Percentiles rank a stretch among this genome's conserved stretches.
Evolutionary conservation across 35 echinoderm and acorn worm species (phyloP).

Genomic region (Hemicentrotus pulcherrimus): DNA sequence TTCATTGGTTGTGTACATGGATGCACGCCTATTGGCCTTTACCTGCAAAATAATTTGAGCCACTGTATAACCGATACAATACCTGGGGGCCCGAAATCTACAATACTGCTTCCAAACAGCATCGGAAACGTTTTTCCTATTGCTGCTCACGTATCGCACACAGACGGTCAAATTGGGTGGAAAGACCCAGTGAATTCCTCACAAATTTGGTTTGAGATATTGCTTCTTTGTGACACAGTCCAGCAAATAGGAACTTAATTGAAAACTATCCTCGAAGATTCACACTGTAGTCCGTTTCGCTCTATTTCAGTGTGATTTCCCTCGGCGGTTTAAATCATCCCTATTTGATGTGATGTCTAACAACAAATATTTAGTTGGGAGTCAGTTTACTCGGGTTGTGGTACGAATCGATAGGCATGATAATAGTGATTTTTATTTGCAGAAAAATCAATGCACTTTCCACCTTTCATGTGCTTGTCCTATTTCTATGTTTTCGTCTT

Average conservation of each 20-base stretch:
- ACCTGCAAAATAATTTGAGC: not conserved
- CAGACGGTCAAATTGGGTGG: not conserved
- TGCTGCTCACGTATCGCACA: not conserved
- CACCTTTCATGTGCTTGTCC: not conserved
- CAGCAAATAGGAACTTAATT: not conserved
- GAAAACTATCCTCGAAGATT: not conserved
- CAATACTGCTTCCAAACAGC: not conserved
- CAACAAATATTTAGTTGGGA: not conserved
- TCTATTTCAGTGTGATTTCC: not conserved
- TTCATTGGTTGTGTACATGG: too few relatives aligned
- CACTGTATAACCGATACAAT: not conserved
- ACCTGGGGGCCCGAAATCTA: not conserved
- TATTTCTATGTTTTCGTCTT: not conserved
- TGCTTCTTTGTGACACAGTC: not conserved
- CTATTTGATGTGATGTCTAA: not conserved
- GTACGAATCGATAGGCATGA: not conserved
- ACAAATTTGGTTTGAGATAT: not conserved
- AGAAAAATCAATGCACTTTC: not conserved
- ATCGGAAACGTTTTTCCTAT: not conserved
- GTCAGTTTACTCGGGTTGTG: not conserved
- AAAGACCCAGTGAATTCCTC: not conserved
- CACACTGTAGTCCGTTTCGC: not conserved
- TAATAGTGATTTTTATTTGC: not conserved
- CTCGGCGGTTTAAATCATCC: not conserved
- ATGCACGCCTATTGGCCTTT: not conserved